Conservation (phyloP, 2,113 vertebrate genomes). For the Rhodinocichla rosea region DNA sequence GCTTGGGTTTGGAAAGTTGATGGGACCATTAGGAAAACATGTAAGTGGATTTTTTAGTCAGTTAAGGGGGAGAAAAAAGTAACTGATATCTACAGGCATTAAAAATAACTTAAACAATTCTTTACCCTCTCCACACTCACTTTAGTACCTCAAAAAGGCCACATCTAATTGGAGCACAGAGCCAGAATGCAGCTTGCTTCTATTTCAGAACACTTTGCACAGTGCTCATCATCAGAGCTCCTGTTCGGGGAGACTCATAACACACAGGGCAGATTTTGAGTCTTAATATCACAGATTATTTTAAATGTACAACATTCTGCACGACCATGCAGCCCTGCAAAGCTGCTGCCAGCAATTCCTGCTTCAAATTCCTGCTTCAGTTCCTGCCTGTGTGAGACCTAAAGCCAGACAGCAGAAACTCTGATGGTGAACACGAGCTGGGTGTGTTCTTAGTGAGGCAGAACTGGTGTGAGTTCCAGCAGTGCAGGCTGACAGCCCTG, state of each 20-base stretch:
- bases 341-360: not conserved
- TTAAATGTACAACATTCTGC: not conserved
- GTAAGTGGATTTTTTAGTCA: not conserved
- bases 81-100: not conserved
- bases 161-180: not conserved
- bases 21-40: not conserved
- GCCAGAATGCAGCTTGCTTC: not conserved
- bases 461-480: not conserved
- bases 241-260: not conserved
- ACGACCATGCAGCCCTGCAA: not conserved
- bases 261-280: not conserved
- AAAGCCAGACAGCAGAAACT: not conserved
- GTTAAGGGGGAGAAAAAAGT: not conserved
- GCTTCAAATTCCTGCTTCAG: not conserved
- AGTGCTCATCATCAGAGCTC: not conserved
- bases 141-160: not conserved
- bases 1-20: not conserved
- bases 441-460: not conserved
- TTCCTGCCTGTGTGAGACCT: not conserved
- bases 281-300: not conserved
- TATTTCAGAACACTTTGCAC: not conserved
- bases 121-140: not conserved
- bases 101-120: not conserved
- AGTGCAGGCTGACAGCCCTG: not conserved
- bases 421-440: not conserved